These are phyloP conservation scores for Neosalanx taihuensis DNA, from an alignment of 2,797 vertebrate genomes.

Conservation along the genomic window DNA sequence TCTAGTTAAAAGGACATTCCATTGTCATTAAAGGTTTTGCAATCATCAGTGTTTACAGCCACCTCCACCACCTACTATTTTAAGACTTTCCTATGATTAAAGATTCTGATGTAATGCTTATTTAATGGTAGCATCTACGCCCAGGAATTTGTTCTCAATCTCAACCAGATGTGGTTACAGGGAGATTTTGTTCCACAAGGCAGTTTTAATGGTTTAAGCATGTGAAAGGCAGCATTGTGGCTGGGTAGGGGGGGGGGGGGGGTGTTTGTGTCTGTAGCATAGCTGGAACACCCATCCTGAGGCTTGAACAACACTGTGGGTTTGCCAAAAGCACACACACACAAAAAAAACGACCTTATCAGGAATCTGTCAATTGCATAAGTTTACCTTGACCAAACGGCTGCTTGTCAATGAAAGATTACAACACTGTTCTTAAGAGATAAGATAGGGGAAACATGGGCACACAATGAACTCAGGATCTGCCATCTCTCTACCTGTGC, in stretches of 20 bases:
- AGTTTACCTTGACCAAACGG: slow-evolving; percentile 63
- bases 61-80: not conserved
- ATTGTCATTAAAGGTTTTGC: slow-evolving; percentile 27
- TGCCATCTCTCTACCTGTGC: not conserved
- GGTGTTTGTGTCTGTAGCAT: not conserved
- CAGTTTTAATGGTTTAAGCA: slow-evolving; percentile 20
- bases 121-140: slow-evolving; percentile 1
- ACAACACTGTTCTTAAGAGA: slow-evolving; percentile 60
- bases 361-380: slow-evolving; percentile 55
- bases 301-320: slow-evolving; percentile 10
- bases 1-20: not conserved
- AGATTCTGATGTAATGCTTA: slow-evolving; percentile 24
- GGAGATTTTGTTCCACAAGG: slow-evolving; percentile 7
- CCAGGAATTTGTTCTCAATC: slow-evolving; percentile 25
- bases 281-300: not conserved
- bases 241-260: not conserved
- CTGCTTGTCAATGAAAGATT: slow-evolving; percentile 55
- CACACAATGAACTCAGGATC: slow-evolving; percentile 36
- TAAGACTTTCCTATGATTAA: not conserved
- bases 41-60: not conserved
- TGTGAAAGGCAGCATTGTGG: slow-evolving; percentile 7
- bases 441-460: slow-evolving; percentile 64
- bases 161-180: slow-evolving; percentile 28
- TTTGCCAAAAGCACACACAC: not conserved
- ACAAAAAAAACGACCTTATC: slow-evolving; percentile 59